Evolutionary conservation across 2,888 invertebrate genomes (phyloP).

Genomic region (Buathra laborator): DNA sequence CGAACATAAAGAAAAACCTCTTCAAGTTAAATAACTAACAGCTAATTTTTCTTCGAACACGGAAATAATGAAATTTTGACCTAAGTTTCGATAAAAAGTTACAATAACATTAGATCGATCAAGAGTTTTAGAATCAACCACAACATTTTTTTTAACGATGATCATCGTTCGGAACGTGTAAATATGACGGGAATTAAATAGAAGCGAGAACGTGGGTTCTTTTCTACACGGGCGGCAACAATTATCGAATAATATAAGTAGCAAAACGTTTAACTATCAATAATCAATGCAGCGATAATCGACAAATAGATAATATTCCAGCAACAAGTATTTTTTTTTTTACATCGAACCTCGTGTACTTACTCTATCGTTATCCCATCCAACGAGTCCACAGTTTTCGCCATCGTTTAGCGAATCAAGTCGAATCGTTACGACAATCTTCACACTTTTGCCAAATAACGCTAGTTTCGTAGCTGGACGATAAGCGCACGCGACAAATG

Average conservation of each 20-base stretch:
- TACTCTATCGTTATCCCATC: slow-evolving; percentile 74
- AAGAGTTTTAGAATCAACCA: too few relatives aligned
- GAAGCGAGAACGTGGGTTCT: too few relatives aligned
- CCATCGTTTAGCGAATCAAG: slow-evolving; percentile 46
- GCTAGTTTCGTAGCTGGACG: neutral
- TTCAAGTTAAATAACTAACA: too few relatives aligned
- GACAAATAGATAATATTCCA: neutral
- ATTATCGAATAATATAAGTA: neutral
- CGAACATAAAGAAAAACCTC: too few relatives aligned
- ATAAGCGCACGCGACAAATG: neutral
- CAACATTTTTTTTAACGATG: too few relatives aligned
- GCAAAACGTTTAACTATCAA: neutral
- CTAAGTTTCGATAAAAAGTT: too few relatives aligned
- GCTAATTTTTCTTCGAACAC: too few relatives aligned
- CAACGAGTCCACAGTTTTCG: slow-evolving; percentile 57
- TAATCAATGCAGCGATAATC: neutral
- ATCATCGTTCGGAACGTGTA: too few relatives aligned
- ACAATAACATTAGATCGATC: too few relatives aligned
- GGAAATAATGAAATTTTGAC: too few relatives aligned
- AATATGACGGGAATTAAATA: too few relatives aligned
- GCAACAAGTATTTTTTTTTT: neutral
- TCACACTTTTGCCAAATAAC: neutral
- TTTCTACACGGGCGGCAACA: neutral
- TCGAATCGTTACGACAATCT: neutral
- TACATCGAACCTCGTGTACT: neutral